Evolutionary conservation across 2,888 invertebrate genomes (phyloP).

Genomic region (Calameuta idolon): DNA sequence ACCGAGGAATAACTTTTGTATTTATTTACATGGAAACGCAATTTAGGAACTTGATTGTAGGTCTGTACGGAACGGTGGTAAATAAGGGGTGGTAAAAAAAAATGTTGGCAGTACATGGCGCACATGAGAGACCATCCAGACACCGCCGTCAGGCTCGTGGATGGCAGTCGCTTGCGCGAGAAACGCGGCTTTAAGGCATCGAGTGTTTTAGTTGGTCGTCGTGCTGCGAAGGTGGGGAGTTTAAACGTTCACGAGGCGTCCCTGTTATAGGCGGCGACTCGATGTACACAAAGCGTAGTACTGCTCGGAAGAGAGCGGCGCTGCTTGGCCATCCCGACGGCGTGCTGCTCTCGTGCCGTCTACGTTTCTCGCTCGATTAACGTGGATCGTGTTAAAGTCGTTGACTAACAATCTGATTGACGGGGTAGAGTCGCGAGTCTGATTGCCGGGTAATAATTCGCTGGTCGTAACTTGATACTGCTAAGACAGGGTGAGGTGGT

Average conservation of each 20-base stretch:
- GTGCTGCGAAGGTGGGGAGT: not conserved
- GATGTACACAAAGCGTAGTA: not conserved
- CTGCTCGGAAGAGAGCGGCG: slow-evolving; percentile 3
- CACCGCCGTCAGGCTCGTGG: not conserved
- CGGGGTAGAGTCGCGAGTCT: not conserved
- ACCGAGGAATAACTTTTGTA: not conserved
- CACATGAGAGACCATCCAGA: not conserved
- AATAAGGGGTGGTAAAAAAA: not conserved
- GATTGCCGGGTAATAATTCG: not conserved
- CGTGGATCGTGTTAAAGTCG: not conserved
- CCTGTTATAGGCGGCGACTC: slow-evolving; percentile 1
- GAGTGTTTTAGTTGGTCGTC: slow-evolving; percentile 1
- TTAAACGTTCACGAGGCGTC: not conserved
- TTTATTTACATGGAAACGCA: not conserved
- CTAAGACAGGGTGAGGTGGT: not conserved
- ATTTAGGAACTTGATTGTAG: not conserved
- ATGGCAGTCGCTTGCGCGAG: not conserved
- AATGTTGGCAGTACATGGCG: not conserved
- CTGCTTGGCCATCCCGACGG: not conserved
- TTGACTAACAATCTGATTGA: not conserved
- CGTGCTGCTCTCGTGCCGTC: slow-evolving; percentile 1
- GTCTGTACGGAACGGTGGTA: not conserved
- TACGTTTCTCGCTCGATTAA: not conserved
- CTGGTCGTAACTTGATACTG: not conserved
- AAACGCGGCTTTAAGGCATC: not conserved